Evolutionary conservation across 1,140 invertebrate species (phyloP), one percentile per base, ranked within the genome.

Genomic region (Diuraphis noxia): DNA sequence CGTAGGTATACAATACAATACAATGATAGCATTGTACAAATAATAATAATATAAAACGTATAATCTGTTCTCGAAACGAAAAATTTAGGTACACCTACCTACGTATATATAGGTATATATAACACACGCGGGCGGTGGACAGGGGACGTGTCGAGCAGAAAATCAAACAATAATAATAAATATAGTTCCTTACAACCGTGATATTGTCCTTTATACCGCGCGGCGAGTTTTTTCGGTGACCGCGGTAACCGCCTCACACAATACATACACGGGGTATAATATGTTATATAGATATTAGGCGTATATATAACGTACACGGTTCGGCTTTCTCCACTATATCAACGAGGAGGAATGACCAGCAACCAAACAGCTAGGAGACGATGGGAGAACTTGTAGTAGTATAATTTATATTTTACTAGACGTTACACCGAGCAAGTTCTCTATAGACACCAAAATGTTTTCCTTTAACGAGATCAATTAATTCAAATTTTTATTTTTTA

Each of bases 121-220:
- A 40, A 82, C 36, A 40, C 8, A 40, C 36, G 21, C 25, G 46
- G 2, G 10, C 36, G 79, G 34, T 34, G 77, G 21, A 30, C n/a
- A 2, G 19, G 34, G 34, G 34, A 77, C 77, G 81, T 82, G 81
- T 41, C 23, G 46, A 19, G 36, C 81, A 38, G 81, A 82, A 82
- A 82, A 82, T 41, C 81, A 43, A 84, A 84, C 81, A 43, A 84
- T 72, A 72, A 72, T 72, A 72, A 72, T 72, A 72, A 72, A 72
- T 72, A 19, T n/a, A 72, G 56, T n/a, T 17, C 25, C 25, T 6
- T 72, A 72, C 30, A 43, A 81, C 79, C 79, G 79, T 25, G 79
- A 25, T 23, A 38, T 34, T 79, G 79, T 81, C 36, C 38, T 25
- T 38, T 19, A 63, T 38, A 81, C 36, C 79, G 34, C 9, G 19